phyloP scores from a whole-genome alignment of 1,140 invertebrate species.

The Saccostrea echinata region DNA sequence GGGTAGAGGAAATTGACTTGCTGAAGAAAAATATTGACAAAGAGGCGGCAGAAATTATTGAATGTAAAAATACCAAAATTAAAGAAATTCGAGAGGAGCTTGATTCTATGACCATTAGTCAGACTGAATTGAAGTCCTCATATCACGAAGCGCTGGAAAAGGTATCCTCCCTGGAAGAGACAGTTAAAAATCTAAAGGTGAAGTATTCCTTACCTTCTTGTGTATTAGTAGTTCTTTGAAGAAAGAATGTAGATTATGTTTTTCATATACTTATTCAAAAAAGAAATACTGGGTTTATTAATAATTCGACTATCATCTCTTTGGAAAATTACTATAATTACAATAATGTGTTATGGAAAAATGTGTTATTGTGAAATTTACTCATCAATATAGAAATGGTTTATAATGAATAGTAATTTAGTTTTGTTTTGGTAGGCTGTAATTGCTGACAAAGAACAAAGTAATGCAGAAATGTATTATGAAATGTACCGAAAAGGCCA shows the following conservation, averaged over 20 bases:
- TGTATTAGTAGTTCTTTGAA: too few relatives aligned
- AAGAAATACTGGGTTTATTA: background rate
- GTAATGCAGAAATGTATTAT: slow-evolving; percentile 67
- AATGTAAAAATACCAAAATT: slow-evolving; percentile 51
- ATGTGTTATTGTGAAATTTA: background rate
- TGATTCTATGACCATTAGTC: slow-evolving; percentile 40
- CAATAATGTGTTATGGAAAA: background rate
- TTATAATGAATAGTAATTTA: too few relatives aligned
- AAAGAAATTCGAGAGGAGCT: slow-evolving; percentile 51
- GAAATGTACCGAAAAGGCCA: slow-evolving; percentile 75
- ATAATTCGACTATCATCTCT: too few relatives aligned
- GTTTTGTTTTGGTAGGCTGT: slow-evolving; percentile 53
- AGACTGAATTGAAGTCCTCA: slow-evolving; percentile 54
- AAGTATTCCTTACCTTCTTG: background rate
- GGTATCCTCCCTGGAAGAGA: slow-evolving; percentile 51
- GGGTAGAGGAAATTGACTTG: slow-evolving; percentile 56
- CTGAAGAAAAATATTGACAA: slow-evolving; percentile 49
- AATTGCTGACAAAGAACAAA: slow-evolving; percentile 61
- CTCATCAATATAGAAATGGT: too few relatives aligned
- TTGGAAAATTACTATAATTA: background rate
- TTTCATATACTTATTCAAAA: background rate
- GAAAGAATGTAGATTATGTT: too few relatives aligned
- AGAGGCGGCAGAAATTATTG: slow-evolving; percentile 49
- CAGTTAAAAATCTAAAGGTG: slow-evolving; percentile 57
- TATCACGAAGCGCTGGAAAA: slow-evolving; percentile 55